Conservation (phyloP, 2,888 invertebrate genomes). For the Lithophane leautieri region DNA sequence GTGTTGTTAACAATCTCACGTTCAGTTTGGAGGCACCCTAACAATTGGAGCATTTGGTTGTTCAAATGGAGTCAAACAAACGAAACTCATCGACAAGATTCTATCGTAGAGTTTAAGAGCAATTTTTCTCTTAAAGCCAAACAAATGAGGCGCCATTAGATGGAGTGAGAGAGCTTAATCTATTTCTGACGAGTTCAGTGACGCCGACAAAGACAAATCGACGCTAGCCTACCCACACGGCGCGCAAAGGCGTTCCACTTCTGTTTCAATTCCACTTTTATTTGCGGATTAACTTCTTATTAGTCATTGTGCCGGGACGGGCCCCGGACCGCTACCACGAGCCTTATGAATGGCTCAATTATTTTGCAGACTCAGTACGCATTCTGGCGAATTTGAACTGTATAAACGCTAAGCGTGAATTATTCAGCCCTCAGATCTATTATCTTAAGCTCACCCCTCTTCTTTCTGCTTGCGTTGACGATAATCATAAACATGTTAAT, state of each 20-base stretch:
- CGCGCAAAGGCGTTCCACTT: slow-evolving; percentile 88
- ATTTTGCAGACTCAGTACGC: slow-evolving; percentile 83
- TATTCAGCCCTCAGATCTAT: slow-evolving; percentile 61
- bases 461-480: slow-evolving; percentile 39
- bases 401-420: slow-evolving; percentile 68
- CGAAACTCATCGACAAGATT: slow-evolving; percentile 88
- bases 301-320: slow-evolving; percentile 87
- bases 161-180: slow-evolving; percentile 91
- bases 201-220: slow-evolving; percentile 91
- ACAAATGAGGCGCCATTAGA: slow-evolving; percentile 91
- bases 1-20: slow-evolving; percentile 28
- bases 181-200: slow-evolving; percentile 91
- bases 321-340: slow-evolving; percentile 85
- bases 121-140: slow-evolving; percentile 90
- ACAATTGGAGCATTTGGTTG: slow-evolving; percentile 58
- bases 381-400: slow-evolving; percentile 70
- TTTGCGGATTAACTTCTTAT: slow-evolving; percentile 91
- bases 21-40: slow-evolving; percentile 48
- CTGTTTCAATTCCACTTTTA: slow-evolving; percentile 91
- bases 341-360: slow-evolving; percentile 90
- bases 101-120: slow-evolving; percentile 88
- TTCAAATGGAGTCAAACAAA: slow-evolving; percentile 85
- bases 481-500: slow-evolving; percentile 71
- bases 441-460: slow-evolving; percentile 57
- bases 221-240: slow-evolving; percentile 90